Evolutionary conservation across 2,797 vertebrate genomes (phyloP).

Genomic region (Ptychadena robeensis): DNA sequence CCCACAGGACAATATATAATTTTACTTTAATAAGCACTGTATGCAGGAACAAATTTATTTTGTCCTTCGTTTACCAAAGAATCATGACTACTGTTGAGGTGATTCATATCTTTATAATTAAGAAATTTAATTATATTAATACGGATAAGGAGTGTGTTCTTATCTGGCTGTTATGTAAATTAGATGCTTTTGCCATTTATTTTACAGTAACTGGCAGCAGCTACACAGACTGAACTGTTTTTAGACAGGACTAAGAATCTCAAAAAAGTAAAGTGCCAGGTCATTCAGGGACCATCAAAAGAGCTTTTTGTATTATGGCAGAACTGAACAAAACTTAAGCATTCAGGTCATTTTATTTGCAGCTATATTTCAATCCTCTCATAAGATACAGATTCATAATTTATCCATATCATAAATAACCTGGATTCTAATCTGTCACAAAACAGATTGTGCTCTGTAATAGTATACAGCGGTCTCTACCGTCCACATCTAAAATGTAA

Average conservation of each 20-base stretch:
- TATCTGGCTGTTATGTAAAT: conserved; percentile 79
- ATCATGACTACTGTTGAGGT: conserved; percentile 76
- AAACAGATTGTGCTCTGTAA: conserved; percentile 54
- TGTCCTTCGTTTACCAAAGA: conserved; percentile 71
- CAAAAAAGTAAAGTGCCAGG: conserved; percentile 19
- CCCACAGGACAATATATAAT: conserved; percentile 19
- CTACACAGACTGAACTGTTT: conserved; percentile 17
- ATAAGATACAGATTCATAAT: conserved; percentile 49
- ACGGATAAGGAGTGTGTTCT: conserved; percentile 78
- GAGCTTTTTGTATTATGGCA: conserved; percentile 11
- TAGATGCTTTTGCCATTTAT: conserved; percentile 75
- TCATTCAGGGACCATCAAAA: conserved; percentile 3
- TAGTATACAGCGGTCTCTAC: conserved; percentile 45
- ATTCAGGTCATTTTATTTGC: conserved; percentile 43
- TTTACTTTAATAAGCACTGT: conserved; percentile 66
- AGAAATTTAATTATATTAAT: conserved; percentile 79
- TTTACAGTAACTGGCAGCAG: conserved; percentile 71
- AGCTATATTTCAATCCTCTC: conserved; percentile 36
- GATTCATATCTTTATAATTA: conserved; percentile 85
- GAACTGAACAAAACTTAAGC: conserved; percentile 20
- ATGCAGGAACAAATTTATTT: conserved; percentile 72
- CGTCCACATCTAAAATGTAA: conserved; percentile 33
- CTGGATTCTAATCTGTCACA: conserved; percentile 55
- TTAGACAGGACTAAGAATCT: background rate
- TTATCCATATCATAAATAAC: conserved; percentile 58